These are phyloP conservation scores for Stenotaenia linearis DNA, from an alignment of 2,888 invertebrate genomes.

Conservation along the genomic window DNA sequence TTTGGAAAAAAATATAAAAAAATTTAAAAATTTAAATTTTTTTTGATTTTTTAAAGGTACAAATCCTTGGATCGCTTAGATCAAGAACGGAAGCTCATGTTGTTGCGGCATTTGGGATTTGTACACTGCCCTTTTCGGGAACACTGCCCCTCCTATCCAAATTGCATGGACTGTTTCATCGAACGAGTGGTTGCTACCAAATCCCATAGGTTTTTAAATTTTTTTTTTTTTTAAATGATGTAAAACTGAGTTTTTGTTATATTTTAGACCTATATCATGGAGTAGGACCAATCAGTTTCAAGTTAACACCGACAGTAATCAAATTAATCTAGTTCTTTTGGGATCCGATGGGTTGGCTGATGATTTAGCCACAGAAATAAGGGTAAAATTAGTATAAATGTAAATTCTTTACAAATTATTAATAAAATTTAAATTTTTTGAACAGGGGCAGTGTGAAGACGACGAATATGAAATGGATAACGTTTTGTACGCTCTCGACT, in stretches of 20 bases:
- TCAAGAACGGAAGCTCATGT: conserved; percentile 87
- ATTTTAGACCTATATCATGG: conserved; percentile 58
- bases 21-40: neutral
- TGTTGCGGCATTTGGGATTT: conserved; percentile 91
- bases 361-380: conserved; percentile 77
- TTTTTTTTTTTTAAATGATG: conserved; percentile 29
- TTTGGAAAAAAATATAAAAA: neutral
- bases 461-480: conserved; percentile 78
- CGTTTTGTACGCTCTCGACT: conserved; percentile 73
- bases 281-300: conserved; percentile 61
- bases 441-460: conserved; percentile 71
- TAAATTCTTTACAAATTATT: too few species aligned
- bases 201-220: conserved; percentile 54
- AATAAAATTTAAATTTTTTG: too few species aligned
- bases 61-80: conserved; percentile 88
- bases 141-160: conserved; percentile 84
- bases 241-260: conserved; percentile 13
- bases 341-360: conserved; percentile 81
- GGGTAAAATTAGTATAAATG: conserved; percentile 50
- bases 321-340: conserved; percentile 79
- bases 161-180: conserved; percentile 71
- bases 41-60: conserved; percentile 57
- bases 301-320: conserved; percentile 61
- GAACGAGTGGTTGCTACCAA: conserved; percentile 64
- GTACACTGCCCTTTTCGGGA: conserved; percentile 91